Evolutionary conservation across 2,888 invertebrate genomes (phyloP).

Genomic region (Hecatera dysodea): DNA sequence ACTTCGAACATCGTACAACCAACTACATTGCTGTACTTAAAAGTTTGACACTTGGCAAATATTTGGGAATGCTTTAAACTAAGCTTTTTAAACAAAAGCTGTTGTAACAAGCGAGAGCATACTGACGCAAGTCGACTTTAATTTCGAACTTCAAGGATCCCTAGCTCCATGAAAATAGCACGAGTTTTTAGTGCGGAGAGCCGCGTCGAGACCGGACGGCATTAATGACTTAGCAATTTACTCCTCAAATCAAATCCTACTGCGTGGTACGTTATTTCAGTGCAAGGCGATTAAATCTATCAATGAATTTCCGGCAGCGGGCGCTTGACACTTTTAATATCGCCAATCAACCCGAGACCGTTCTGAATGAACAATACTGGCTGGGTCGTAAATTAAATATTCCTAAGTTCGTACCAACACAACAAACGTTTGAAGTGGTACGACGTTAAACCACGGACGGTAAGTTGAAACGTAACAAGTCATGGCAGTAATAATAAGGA

Average conservation of each 20-base stretch:
- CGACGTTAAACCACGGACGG: conserved; percentile 61
- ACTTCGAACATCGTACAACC: neutral
- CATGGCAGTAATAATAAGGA: conserved; percentile 60
- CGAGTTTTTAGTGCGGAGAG: conserved; percentile 81
- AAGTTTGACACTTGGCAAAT: neutral
- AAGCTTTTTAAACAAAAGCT: conserved; percentile 39
- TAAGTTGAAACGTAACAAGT: conserved; percentile 63
- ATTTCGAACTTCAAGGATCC: conserved; percentile 79
- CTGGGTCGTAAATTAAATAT: conserved; percentile 86
- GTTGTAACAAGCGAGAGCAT: conserved; percentile 31
- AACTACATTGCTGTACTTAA: neutral
- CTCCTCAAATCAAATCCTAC: conserved; percentile 86
- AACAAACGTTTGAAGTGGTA: conserved; percentile 69
- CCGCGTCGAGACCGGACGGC: conserved; percentile 85
- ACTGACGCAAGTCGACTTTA: conserved; percentile 75
- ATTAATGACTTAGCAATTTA: conserved; percentile 89
- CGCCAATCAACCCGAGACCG: conserved; percentile 86
- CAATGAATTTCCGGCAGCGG: conserved; percentile 90
- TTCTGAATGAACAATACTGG: conserved; percentile 89
- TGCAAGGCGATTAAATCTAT: conserved; percentile 88
- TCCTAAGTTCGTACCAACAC: conserved; percentile 81
- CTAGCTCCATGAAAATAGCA: conserved; percentile 82
- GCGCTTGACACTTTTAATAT: conserved; percentile 89
- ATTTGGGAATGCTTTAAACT: neutral
- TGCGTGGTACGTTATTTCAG: conserved; percentile 85